Percentiles rank a stretch among this genome's conserved stretches.
Evolutionary conservation across 1,140 invertebrate genomes (phyloP).

Genomic region (Anadara kagoshimensis): DNA sequence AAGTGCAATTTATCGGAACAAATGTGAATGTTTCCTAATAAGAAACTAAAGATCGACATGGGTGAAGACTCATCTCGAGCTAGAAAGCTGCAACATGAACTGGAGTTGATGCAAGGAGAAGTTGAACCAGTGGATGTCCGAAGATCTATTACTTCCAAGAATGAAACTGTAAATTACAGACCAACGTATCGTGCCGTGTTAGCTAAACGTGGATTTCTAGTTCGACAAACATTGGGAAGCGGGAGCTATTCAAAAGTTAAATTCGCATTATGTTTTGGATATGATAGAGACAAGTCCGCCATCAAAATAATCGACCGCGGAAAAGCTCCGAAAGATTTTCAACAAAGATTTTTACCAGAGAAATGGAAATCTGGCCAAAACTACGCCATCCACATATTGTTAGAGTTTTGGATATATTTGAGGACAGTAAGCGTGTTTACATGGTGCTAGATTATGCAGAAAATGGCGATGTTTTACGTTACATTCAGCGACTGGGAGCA

Average conservation of each 20-base stretch:
- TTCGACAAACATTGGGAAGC: constrained; percentile 64
- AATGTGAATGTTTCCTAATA: constrained; percentile 58
- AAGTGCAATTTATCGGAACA: background rate
- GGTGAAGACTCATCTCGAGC: constrained; percentile 42
- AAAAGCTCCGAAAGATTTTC: constrained; percentile 84
- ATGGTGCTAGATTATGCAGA: constrained; percentile 70
- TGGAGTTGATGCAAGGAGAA: constrained; percentile 65
- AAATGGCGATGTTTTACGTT: constrained; percentile 68
- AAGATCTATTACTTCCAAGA: constrained; percentile 44
- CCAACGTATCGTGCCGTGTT: constrained; percentile 68
- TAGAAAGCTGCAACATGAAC: constrained; percentile 48
- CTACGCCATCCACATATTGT: constrained; percentile 91
- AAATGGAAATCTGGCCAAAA: constrained; percentile 90
- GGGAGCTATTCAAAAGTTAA: constrained; percentile 73
- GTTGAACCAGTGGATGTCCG: constrained; percentile 60
- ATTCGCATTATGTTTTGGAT: constrained; percentile 57
- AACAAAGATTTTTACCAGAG: constrained; percentile 92
- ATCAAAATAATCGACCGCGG: constrained; percentile 91
- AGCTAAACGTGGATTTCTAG: constrained; percentile 61
- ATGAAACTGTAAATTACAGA: constrained; percentile 59
- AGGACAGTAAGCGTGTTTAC: constrained; percentile 65
- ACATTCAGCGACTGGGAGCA: constrained; percentile 70
- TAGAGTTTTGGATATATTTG: constrained; percentile 76
- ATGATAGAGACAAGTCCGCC: constrained; percentile 78
- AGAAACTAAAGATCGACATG: constrained; percentile 54